A percentile compares a stretch with the other conserved stretches of the same genome.
phyloP scores from a whole-genome alignment of 2,888 invertebrate genomes.

The Brenthis daphne region DNA sequence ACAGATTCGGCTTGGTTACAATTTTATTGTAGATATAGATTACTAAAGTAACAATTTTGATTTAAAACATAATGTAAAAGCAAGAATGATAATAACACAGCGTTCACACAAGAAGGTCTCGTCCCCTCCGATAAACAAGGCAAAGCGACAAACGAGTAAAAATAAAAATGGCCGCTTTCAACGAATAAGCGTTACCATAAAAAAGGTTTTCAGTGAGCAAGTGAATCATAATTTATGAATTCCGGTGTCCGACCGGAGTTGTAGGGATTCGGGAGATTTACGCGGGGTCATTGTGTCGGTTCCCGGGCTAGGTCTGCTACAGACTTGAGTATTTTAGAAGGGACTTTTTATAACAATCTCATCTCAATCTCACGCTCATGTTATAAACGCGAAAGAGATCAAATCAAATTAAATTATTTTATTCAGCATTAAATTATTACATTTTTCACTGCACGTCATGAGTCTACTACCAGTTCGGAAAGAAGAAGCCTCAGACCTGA shows the following conservation, averaged over 20 bases:
- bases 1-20: too few species aligned
- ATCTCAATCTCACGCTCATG: neutral
- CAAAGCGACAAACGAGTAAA: conserved; percentile 69
- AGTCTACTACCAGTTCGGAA: too few species aligned
- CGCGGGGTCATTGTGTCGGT: conserved; percentile 78
- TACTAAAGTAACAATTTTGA: neutral
- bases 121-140: conserved; percentile 37
- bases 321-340: conserved; percentile 45
- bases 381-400: neutral
- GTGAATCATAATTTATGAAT: conserved; percentile 83
- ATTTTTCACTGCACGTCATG: too few species aligned
- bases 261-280: conserved; percentile 68
- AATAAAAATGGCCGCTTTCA: conserved; percentile 74
- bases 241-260: conserved; percentile 69
- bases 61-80: neutral
- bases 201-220: conserved; percentile 82
- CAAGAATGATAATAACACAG: conserved; percentile 4
- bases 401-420: too few species aligned
- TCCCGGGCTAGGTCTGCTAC: conserved; percentile 56
- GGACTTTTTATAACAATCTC: neutral
- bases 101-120: conserved; percentile 15
- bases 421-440: too few species aligned
- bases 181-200: conserved; percentile 79
- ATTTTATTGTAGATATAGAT: neutral
- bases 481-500: too few species aligned